Evolutionary conservation across 1,140 invertebrate species (phyloP).

Genomic region (Plectus sambesii): DNA sequence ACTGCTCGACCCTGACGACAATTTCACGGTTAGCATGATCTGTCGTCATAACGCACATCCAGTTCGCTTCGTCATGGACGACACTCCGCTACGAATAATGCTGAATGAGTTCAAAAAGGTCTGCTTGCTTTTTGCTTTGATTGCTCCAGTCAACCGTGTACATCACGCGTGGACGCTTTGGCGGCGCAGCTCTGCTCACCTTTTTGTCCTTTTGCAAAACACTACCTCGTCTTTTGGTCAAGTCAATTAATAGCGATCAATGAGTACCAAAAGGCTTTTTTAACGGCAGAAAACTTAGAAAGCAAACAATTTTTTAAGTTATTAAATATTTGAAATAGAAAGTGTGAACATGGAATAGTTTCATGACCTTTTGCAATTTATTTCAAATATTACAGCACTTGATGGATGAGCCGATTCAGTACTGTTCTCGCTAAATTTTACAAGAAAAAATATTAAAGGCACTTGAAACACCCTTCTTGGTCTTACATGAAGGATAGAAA

Average conservation of each 20-base stretch:
- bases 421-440: too few species aligned
- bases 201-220: background rate
- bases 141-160: background rate
- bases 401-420: too few species aligned
- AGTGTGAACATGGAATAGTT: too few species aligned
- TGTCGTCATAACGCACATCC: slow-evolving; percentile 90
- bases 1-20: slow-evolving; percentile 85
- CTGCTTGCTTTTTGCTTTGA: too few species aligned
- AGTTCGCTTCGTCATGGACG: slow-evolving; percentile 83
- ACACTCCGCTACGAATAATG: slow-evolving; percentile 79
- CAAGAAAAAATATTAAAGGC: too few species aligned
- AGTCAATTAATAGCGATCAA: background rate
- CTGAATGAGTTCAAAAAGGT: slow-evolving; percentile 89
- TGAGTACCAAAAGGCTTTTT: background rate
- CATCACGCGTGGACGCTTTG: background rate
- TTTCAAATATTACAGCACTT: too few species aligned
- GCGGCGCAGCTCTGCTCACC: background rate
- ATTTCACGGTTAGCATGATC: slow-evolving; percentile 71
- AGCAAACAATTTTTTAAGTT: too few species aligned
- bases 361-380: background rate
- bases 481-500: too few species aligned
- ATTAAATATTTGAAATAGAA: too few species aligned
- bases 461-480: too few species aligned
- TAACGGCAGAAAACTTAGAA: too few species aligned
- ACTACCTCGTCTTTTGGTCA: background rate